phyloP scores from a whole-genome alignment of 2,888 invertebrate genomes.

The Polydrusus cervinus region DNA sequence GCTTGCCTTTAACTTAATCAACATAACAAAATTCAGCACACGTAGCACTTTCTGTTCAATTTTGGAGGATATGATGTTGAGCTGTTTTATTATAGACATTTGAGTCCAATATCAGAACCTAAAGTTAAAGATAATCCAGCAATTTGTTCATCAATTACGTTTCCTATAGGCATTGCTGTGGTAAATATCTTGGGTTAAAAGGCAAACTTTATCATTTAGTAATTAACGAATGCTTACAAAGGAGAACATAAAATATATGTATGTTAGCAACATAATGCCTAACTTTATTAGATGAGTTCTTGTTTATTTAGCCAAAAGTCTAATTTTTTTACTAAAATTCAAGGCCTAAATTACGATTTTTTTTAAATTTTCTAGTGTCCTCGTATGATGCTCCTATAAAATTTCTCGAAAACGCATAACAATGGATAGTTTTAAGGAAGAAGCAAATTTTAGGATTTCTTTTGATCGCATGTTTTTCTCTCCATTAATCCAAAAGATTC shows the following conservation, averaged over 20 bases:
- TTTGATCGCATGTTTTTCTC: too few relatives aligned
- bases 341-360: too few relatives aligned
- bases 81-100: slow-evolving; percentile 66
- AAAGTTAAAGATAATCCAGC: slow-evolving; percentile 60
- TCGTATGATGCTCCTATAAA: too few relatives aligned
- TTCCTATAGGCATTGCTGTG: slow-evolving; percentile 17
- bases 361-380: too few relatives aligned
- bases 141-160: slow-evolving; percentile 56
- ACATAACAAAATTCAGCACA: slow-evolving; percentile 65
- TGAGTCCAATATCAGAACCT: slow-evolving; percentile 61
- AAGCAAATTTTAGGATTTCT: too few relatives aligned
- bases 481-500: too few relatives aligned
- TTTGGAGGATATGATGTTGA: slow-evolving; percentile 64
- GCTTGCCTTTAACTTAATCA: slow-evolving; percentile 49
- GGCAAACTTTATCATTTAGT: slow-evolving; percentile 9
- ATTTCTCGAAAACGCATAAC: too few relatives aligned
- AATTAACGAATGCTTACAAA: neutral
- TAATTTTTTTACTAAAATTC: too few relatives aligned
- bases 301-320: too few relatives aligned
- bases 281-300: too few relatives aligned
- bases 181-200: slow-evolving; percentile 5
- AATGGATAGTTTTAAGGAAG: too few relatives aligned
- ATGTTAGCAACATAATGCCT: too few relatives aligned
- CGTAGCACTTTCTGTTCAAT: slow-evolving; percentile 68
- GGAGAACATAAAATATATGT: neutral